These are phyloP conservation scores for Dallia pectoralis DNA, from an alignment of 2,797 vertebrate genomes.

Conservation along the genomic window DNA sequence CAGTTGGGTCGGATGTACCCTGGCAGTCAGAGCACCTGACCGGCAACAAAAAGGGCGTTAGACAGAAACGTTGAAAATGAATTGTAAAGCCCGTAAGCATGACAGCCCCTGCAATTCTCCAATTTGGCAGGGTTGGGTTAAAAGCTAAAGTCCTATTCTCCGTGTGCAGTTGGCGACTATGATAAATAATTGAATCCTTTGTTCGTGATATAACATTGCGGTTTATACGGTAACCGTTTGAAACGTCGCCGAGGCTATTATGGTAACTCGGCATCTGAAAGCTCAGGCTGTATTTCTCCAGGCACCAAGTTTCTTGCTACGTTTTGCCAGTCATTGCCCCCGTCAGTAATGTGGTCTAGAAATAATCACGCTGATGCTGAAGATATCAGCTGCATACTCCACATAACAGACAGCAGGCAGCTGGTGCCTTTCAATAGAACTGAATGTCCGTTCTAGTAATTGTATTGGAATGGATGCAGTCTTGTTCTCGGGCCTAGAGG, in stretches of 20 bases:
- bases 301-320: too few species aligned
- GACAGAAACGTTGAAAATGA: too few species aligned
- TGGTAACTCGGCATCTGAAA: background rate
- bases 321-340: background rate
- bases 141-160: too few species aligned
- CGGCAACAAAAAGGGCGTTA: too few species aligned
- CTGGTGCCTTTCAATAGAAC: background rate
- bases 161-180: too few species aligned
- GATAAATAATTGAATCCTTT: too few species aligned
- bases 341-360: background rate
- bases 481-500: background rate
- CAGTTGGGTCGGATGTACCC: too few species aligned
- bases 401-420: background rate
- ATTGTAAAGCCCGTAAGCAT: too few species aligned
- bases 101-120: too few species aligned
- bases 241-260: constrained; percentile 9
- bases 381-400: background rate
- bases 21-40: too few species aligned
- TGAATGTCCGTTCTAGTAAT: background rate
- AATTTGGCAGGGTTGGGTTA: too few species aligned
- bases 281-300: background rate
- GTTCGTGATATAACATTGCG: background rate
- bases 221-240: background rate
- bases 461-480: background rate
- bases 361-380: background rate